Conservation (phyloP, 2,888 invertebrate species). For the Deroplatys truncata region DNA sequence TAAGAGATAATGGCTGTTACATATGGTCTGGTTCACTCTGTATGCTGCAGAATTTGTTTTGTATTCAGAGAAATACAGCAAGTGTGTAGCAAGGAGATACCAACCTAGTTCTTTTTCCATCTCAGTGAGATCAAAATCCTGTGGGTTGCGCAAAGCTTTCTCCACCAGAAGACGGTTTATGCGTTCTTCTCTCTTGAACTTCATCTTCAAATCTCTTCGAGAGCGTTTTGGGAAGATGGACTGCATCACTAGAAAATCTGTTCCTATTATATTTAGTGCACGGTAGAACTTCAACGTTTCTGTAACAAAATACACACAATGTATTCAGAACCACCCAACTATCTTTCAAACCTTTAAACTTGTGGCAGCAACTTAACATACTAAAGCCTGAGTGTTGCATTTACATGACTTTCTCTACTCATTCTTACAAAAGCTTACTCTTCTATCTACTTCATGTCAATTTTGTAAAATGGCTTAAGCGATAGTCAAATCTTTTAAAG, state of each 20-base stretch:
- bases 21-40: too few relatives aligned
- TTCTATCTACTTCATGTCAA: too few relatives aligned
- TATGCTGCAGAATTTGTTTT: too few relatives aligned
- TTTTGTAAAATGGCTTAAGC: too few relatives aligned
- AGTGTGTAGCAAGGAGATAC: not conserved
- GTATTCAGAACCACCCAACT: not conserved
- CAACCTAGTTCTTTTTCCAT: constrained; percentile 55
- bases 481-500: too few relatives aligned
- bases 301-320: constrained; percentile 33
- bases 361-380: too few relatives aligned
- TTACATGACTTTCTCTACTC: too few relatives aligned
- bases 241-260: constrained; percentile 89
- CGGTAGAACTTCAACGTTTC: constrained; percentile 91
- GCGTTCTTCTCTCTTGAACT: constrained; percentile 90
- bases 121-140: constrained; percentile 62
- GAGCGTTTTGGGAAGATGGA: constrained; percentile 74
- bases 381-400: too few relatives aligned
- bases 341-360: too few relatives aligned
- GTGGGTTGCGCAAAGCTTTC: constrained; percentile 66
- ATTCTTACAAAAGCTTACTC: too few relatives aligned
- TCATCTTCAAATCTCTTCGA: constrained; percentile 79
- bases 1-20: too few relatives aligned
- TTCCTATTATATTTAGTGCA: constrained; percentile 83
- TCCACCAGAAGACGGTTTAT: constrained; percentile 68
- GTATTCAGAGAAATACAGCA: too few relatives aligned